Conservation (phyloP, 2,797 vertebrate genomes). For the Dermochelys coriacea region DNA sequence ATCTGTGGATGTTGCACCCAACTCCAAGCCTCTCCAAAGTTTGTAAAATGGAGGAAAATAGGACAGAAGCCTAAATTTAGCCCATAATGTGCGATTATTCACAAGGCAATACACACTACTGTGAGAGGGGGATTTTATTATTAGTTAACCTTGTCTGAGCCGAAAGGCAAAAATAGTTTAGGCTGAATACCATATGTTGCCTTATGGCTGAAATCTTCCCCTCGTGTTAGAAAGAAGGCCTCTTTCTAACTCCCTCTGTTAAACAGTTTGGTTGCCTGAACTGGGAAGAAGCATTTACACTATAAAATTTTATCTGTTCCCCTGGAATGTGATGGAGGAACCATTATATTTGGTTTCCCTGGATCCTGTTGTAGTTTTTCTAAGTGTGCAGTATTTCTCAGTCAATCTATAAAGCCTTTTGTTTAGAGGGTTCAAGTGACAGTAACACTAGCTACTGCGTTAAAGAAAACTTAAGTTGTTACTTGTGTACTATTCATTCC, state of each 20-base stretch:
- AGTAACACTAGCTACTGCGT: conserved; percentile 8
- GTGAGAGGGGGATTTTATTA: neutral
- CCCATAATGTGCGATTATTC: neutral
- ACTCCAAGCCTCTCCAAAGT: neutral
- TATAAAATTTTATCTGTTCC: neutral
- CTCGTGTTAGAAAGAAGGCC: neutral
- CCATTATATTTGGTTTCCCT: neutral
- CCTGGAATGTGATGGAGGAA: neutral
- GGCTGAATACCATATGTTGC: neutral
- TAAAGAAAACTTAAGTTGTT: conserved; percentile 56
- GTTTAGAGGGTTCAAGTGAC: conserved; percentile 25
- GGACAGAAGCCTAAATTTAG: neutral
- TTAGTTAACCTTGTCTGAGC: neutral
- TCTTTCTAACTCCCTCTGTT: neutral
- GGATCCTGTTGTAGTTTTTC: neutral
- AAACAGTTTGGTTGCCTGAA: neutral
- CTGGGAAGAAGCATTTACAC: neutral
- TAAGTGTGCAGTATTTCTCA: neutral
- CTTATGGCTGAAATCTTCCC: neutral
- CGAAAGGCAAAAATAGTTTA: neutral
- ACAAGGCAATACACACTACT: neutral
- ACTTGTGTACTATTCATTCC: conserved; percentile 54
- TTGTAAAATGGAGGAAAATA: neutral
- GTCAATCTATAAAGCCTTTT: neutral
- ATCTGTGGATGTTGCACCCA: neutral